Conservation (phyloP, 1,140 invertebrate genomes). For the Drosophila guanche region DNA sequence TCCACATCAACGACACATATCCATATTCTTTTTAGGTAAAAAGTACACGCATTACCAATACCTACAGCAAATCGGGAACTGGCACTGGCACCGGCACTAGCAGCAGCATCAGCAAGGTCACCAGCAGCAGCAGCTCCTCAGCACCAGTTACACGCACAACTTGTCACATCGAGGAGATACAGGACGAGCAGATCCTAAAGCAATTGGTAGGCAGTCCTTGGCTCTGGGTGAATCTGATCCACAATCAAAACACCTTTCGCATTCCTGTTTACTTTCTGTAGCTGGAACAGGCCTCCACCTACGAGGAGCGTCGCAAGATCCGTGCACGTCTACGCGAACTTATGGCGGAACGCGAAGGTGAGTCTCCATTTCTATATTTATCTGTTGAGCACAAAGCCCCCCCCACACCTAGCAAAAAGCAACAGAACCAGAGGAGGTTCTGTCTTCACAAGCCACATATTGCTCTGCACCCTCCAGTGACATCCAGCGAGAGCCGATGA, state of each 20-base stretch:
- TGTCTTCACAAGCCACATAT: neutral
- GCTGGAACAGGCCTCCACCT: slow-evolving; percentile 93
- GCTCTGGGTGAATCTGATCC: slow-evolving; percentile 27
- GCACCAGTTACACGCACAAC: slow-evolving; percentile 84
- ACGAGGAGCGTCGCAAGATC: slow-evolving; percentile 93
- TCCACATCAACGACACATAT: slow-evolving; percentile 20
- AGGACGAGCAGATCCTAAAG: slow-evolving; percentile 89
- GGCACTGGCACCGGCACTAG: slow-evolving; percentile 41
- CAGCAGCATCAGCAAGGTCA: slow-evolving; percentile 38
- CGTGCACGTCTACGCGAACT: slow-evolving; percentile 90
- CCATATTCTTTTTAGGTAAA: slow-evolving; percentile 84
- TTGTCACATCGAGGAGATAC: slow-evolving; percentile 88
- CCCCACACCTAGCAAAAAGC: neutral
- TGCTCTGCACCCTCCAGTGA: neutral
- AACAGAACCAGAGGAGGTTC: slow-evolving; percentile 9
- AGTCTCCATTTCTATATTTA: slow-evolving; percentile 20
- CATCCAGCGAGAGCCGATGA: neutral
- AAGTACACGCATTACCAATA: slow-evolving; percentile 83
- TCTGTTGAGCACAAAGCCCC: neutral
- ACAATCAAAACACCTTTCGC: slow-evolving; percentile 2
- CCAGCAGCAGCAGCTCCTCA: slow-evolving; percentile 72
- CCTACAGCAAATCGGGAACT: slow-evolving; percentile 62
- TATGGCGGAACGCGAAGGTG: slow-evolving; percentile 92
- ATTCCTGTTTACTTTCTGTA: slow-evolving; percentile 81
- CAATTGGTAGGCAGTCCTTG: slow-evolving; percentile 86